Evolutionary conservation across 2,113 vertebrate genomes (phyloP), one percentile per base, ranked within the genome.

Genomic region (Mormyrus lacerda): DNA sequence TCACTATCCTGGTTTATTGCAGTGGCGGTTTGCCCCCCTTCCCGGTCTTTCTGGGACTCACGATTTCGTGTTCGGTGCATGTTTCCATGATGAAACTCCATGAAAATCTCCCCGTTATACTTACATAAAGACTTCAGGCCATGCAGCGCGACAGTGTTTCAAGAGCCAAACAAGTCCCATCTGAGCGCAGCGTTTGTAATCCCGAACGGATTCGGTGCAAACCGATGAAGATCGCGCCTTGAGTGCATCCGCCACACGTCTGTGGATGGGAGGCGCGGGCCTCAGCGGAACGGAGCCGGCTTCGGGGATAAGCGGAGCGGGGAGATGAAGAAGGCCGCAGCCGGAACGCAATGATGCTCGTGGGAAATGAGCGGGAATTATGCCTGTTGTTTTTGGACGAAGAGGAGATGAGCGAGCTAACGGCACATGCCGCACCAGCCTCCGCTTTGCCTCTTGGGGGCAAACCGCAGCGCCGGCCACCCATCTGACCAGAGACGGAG

Each of bases 21-120:
- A 53, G 84, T 44, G 45, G 45, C 58, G 88, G 61, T 91, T 85
- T 86, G 76, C 48, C 35, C 85, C 53, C 31, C 47, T n/a, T 58
- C 21, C 58, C 82, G 69, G 47, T 89, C 31, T 50, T 87, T 76
- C 31, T 39, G 27, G 27, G 42, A 47, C 21, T 90, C 90, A 89
- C 90, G 88, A 79, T 85, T 21, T 89, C 86, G 90, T 90, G 90
- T 90, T 90, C 91, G 89, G 55, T 89, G 69, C 79, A 76, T 48
- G 82, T 91, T 89, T 91, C 91, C 89, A 50, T 90, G 69, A 88
- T 89, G 83, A 85, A 73, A 69, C 45, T 51, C 82, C n/a, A 86
- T 31, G 21, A 89, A 58, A 69, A 86, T 65, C 53, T 83, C 27
- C 79, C 79, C 55, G 45, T 53, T 83, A 53, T 24, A 83, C 50